Base-by-base conservation (phyloP, 2,113 vertebrate genomes). In the Microtus richardsoni region DNA sequence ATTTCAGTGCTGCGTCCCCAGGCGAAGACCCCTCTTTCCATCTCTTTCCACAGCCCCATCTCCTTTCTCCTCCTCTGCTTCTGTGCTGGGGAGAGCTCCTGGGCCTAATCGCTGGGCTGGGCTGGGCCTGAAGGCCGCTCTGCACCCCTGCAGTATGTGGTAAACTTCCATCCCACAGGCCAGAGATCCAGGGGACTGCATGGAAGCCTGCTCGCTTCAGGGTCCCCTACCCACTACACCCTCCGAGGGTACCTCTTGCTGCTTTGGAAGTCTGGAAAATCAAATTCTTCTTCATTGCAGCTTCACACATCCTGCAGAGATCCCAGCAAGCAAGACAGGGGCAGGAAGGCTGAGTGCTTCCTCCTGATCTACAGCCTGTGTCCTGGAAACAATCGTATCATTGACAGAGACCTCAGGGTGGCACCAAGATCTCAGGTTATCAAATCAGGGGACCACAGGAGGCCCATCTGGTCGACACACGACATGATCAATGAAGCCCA, bases 161-260 rank as follows among this genome's bases (percentile, higher is more conserved):
- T 52, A 12, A 44, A 41, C 3, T 49, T 44, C 52, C 7, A 19
- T 39, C 62, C 28, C 62, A 70, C 41, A 17, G 9, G 66, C 11
- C 21, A 28, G 44, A n/a, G 2, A 39, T 44, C 58, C 49, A 49
- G 8, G 58, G 41, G 14, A n/a, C 10, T 64, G 17, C 26, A 26
- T 7, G 21, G 33, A 30, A 5, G 33, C 79, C 68, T 44, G 19
- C 49, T 16, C 4, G 0, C n/a, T 52, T 44, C 21, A 47, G 36
- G 54, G 26, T 12, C 39, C 41, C 88, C 58, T 22, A 30, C 33
- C 85, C 22, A 86, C n/a, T 10, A 44, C 21, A 58, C 28, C 28
- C 7, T 44, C 28, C 0, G 0, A 77, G 14, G 54, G 33, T 2
- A 16, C 0, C 0, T 16, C 44, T 47, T 87, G 11, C 49, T 88